phyloP scores from a whole-genome alignment of 1,140 invertebrate genomes.

The Cydia amplana region DNA sequence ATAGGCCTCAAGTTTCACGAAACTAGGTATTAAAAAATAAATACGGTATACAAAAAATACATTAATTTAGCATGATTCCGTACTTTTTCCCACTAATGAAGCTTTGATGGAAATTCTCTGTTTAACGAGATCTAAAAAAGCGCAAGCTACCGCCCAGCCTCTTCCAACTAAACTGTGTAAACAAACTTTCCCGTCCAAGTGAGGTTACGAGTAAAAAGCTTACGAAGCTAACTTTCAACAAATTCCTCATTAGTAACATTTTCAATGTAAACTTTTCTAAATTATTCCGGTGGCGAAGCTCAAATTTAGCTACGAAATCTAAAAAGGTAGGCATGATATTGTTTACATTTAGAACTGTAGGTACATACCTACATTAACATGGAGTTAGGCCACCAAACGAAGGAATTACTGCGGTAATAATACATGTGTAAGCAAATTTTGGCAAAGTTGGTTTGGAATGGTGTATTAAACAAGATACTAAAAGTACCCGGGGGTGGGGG shows the following conservation, averaged over 20 bases:
- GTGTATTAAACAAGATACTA: no score
- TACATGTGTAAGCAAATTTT: no score
- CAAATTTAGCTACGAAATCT: neutral
- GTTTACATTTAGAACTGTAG: neutral
- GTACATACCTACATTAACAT: no score
- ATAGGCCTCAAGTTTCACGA: no score
- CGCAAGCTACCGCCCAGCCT: neutral
- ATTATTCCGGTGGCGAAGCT: neutral
- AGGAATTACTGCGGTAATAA: no score
- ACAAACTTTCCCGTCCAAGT: conserved; percentile 14
- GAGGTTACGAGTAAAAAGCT: conserved; percentile 12
- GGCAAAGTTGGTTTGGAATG: no score
- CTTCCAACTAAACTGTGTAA: conserved; percentile 14
- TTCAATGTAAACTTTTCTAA: neutral
- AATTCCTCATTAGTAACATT: conserved; percentile 16
- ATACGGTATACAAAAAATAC: no score
- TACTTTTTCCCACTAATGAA: neutral
- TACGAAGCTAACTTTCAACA: neutral
- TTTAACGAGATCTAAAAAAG: neutral
- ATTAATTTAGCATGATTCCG: no score
- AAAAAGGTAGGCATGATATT: neutral
- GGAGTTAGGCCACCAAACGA: no score
- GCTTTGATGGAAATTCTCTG: neutral
- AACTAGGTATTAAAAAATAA: no score
- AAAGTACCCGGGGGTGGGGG: no score